Evolutionary conservation across 35 echinoderm and acorn worm species (phyloP).

Genomic region (Chiridota heheva): DNA sequence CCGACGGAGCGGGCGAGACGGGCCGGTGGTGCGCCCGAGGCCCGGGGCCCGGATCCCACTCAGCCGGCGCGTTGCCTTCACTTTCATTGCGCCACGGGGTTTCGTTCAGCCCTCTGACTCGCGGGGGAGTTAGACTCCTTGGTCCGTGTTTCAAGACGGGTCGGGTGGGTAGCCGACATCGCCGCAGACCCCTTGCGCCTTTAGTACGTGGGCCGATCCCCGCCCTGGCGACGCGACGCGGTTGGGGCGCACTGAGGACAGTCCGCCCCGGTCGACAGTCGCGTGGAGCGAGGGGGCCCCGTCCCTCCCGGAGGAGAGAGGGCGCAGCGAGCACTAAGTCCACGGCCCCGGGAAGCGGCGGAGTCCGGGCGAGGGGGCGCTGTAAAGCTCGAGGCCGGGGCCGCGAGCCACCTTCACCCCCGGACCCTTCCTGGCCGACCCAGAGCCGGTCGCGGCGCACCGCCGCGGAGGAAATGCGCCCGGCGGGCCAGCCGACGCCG

Average conservation of each 20-base stretch:
- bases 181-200: conserved; percentile 3
- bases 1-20: conserved; percentile 7
- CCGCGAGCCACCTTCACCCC: background rate
- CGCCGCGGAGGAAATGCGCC: background rate
- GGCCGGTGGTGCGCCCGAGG: conserved; percentile 5
- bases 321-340: background rate
- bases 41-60: background rate
- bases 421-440: background rate
- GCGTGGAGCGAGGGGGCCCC: background rate
- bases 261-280: background rate
- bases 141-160: too few relatives aligned
- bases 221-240: background rate
- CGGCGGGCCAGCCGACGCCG: conserved; percentile 6
- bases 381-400: background rate
- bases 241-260: background rate
- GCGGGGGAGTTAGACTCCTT: conserved; percentile 49
- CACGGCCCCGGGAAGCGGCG: background rate
- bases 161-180: conserved; percentile 33
- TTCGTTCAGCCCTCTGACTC: conserved; percentile 28
- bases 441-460: background rate
- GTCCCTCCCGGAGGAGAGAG: background rate
- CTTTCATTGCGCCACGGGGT: conserved; percentile 28
- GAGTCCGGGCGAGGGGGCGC: background rate
- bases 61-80: background rate
- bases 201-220: background rate